phyloP scores from a whole-genome alignment of 1,140 invertebrate genomes.

The Papilio machaon region DNA sequence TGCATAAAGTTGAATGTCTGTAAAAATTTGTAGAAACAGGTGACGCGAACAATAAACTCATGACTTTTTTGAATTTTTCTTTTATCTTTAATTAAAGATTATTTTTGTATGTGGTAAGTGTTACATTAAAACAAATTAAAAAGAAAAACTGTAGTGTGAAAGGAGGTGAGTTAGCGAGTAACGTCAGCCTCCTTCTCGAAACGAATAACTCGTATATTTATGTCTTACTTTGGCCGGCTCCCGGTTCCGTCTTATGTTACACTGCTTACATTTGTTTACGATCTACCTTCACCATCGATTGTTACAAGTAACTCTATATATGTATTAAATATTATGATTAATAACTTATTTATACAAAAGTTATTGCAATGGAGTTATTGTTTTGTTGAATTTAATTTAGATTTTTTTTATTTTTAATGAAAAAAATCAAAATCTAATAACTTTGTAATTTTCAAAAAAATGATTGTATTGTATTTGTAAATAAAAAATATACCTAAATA shows the following conservation, averaged over 20 bases:
- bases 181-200: conserved; percentile 19
- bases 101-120: background rate
- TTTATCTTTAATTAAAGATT: background rate
- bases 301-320: conserved; percentile 32
- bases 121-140: conserved; percentile 5
- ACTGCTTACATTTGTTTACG: conserved; percentile 42
- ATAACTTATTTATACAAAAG: conserved; percentile 32
- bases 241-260: conserved; percentile 58
- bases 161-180: conserved; percentile 21
- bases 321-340: conserved; percentile 4
- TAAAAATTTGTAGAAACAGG: too few relatives aligned
- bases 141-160: conserved; percentile 14
- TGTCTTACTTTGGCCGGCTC: conserved; percentile 59
- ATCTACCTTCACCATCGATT: conserved; percentile 24
- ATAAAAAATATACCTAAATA: too few relatives aligned
- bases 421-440: too few relatives aligned
- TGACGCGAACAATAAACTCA: too few relatives aligned
- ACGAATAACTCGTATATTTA: conserved; percentile 63
- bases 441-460: too few relatives aligned
- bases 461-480: too few relatives aligned
- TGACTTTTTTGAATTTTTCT: background rate
- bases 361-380: background rate
- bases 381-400: background rate
- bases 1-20: too few relatives aligned
- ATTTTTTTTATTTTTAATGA: too few relatives aligned